Conservation (phyloP, 2,113 vertebrate genomes). For the Morone chrysops region DNA sequence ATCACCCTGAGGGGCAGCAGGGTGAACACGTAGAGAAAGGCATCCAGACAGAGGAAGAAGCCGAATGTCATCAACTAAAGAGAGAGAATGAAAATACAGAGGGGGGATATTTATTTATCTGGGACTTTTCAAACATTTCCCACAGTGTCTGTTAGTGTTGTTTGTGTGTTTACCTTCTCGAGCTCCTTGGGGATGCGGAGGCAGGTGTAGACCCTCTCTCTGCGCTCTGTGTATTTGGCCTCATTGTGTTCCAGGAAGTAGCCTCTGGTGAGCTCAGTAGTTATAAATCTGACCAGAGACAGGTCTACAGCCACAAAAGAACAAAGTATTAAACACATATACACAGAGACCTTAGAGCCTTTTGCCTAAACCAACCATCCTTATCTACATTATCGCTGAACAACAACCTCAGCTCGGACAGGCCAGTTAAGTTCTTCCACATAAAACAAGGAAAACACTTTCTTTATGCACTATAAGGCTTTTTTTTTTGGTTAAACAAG, state of each 20-base stretch:
- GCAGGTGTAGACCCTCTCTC: slow-evolving; percentile 97
- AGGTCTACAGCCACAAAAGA: slow-evolving; percentile 84
- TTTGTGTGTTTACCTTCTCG: slow-evolving; percentile 89
- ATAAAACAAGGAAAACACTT: neutral
- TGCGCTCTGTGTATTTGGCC: slow-evolving; percentile 96
- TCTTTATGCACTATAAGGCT: neutral
- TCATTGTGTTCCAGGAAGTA: slow-evolving; percentile 99
- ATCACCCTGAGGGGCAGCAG: slow-evolving; percentile 94
- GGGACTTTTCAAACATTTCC: neutral
- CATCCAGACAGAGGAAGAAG: slow-evolving; percentile 98
- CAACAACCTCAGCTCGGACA: too few relatives aligned
- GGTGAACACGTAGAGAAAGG: slow-evolving; percentile 98
- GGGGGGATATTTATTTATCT: neutral
- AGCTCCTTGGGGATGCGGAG: slow-evolving; percentile 96
- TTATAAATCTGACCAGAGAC: slow-evolving; percentile 94
- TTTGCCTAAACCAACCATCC: neutral
- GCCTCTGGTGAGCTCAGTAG: slow-evolving; percentile 95
- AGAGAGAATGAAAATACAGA: slow-evolving; percentile 38
- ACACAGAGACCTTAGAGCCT: neutral
- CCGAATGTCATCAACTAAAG: slow-evolving; percentile 96
- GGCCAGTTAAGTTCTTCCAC: neutral
- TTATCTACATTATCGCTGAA: neutral
- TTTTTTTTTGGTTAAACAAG: neutral
- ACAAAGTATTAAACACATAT: slow-evolving; percentile 48
- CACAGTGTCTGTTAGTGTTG: neutral